Percentiles rank a stretch among this genome's conserved stretches.
phyloP scores from a whole-genome alignment of 2,797 vertebrate species.

The Labroides dimidiatus region DNA sequence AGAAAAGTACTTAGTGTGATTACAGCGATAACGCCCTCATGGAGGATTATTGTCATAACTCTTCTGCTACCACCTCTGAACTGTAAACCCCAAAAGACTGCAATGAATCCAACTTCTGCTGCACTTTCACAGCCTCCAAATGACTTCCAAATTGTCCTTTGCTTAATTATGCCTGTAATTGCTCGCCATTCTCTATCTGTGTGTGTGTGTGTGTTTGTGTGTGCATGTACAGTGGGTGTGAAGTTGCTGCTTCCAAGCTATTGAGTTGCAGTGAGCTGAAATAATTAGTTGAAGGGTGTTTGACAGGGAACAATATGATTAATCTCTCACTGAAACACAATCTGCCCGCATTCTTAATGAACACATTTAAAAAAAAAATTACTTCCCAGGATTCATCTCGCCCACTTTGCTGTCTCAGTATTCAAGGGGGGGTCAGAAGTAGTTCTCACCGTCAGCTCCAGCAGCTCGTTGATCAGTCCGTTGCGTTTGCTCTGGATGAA shows the following conservation, averaged over 20 bases:
- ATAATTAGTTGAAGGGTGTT: constrained; percentile 50
- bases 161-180: constrained; percentile 58
- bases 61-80: constrained; percentile 45
- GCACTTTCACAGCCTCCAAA: constrained; percentile 52
- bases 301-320: constrained; percentile 49
- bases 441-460: constrained; percentile 92
- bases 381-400: constrained; percentile 25
- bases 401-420: constrained; percentile 27
- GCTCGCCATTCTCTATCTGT: constrained; percentile 36
- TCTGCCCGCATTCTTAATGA: constrained; percentile 44
- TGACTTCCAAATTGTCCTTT: constrained; percentile 58
- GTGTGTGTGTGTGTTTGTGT: constrained; percentile 6
- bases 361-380: constrained; percentile 25
- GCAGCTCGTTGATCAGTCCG: constrained; percentile 91
- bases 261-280: constrained; percentile 40
- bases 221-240: constrained; percentile 1
- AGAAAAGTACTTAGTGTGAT: constrained; percentile 50
- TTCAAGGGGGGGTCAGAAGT: constrained; percentile 36
- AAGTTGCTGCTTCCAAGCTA: constrained; percentile 27
- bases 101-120: constrained; percentile 54
- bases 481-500: constrained; percentile 95
- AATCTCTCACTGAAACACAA: constrained; percentile 48
- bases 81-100: constrained; percentile 34
- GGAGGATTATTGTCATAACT: constrained; percentile 44
- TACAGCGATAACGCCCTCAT: constrained; percentile 26